phyloP scores from a whole-genome alignment of 2,888 invertebrate genomes.

The Hemithea aestivaria region DNA sequence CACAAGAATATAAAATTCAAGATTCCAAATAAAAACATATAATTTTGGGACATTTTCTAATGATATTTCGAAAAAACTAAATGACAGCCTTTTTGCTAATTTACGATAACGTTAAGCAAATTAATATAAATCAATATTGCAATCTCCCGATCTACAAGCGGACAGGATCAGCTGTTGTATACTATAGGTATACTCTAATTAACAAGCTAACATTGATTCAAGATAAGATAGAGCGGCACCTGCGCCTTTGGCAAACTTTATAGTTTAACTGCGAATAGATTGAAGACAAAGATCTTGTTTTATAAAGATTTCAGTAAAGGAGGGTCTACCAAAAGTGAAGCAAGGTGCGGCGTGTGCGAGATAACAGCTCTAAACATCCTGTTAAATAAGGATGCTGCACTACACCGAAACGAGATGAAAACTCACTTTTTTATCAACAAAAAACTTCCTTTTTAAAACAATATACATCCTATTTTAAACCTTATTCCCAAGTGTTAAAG shows the following conservation, averaged over 20 bases:
- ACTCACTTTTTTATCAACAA: conserved; percentile 61
- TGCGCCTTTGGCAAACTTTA: conserved; percentile 58
- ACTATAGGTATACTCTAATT: conserved; percentile 62
- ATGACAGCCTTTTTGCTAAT: conserved; percentile 11
- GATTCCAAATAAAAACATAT: no score
- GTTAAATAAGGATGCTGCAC: conserved; percentile 58
- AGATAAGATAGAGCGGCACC: conserved; percentile 63
- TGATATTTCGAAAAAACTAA: no score
- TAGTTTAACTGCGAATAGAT: conserved; percentile 54
- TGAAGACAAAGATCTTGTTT: conserved; percentile 55
- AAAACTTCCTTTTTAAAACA: conserved; percentile 38
- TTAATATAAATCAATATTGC: conserved; percentile 37
- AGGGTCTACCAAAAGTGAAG: conserved; percentile 45
- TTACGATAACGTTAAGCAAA: conserved; percentile 12
- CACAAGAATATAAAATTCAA: no score
- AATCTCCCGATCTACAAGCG: conserved; percentile 34
- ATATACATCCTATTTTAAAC: conserved; percentile 27
- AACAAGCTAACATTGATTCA: conserved; percentile 53
- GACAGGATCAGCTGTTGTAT: conserved; percentile 32
- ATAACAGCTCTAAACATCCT: conserved; percentile 75
- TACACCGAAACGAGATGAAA: conserved; percentile 52
- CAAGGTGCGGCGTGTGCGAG: conserved; percentile 75
- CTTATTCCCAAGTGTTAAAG: conserved; percentile 21
- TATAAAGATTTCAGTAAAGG: conserved; percentile 55
- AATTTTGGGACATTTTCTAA: no score